These are phyloP conservation scores for Octomys mimax DNA, from an alignment of 2,797 vertebrate genomes.

Conservation along the genomic window DNA sequence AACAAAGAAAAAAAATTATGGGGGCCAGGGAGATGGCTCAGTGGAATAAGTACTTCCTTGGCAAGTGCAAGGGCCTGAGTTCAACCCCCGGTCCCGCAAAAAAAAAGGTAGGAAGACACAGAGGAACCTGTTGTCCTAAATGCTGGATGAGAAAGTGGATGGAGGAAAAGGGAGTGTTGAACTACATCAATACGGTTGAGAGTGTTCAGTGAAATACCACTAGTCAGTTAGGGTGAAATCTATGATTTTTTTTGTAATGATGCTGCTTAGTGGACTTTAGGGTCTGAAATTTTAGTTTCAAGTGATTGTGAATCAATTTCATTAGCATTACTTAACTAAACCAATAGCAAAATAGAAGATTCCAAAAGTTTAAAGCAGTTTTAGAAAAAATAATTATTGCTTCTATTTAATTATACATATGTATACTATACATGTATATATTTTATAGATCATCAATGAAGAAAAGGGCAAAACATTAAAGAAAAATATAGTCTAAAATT, in stretches of 20 bases:
- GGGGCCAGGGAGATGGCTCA: too few relatives aligned
- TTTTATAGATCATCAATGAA: slow-evolving; percentile 17
- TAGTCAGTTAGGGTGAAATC: background rate
- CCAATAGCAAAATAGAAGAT: background rate
- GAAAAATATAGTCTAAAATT: background rate
- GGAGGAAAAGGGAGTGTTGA: background rate
- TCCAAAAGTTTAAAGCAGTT: slow-evolving; percentile 15
- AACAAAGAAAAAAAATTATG: background rate
- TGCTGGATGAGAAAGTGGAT: background rate
- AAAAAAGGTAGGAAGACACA: background rate
- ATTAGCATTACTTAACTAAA: background rate
- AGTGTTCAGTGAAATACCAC: background rate
- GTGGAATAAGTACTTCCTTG: too few relatives aligned
- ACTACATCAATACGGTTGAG: background rate
- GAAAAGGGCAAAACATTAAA: background rate
- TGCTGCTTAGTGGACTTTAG: background rate
- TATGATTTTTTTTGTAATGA: background rate
- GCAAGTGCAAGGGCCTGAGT: too few relatives aligned
- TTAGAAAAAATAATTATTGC: slow-evolving; percentile 13
- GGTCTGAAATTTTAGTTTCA: background rate
- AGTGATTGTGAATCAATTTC: background rate
- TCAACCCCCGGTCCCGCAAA: too few relatives aligned
- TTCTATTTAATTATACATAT: background rate
- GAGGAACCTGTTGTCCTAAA: background rate
- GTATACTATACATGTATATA: background rate